Percentiles rank a stretch among this genome's conserved stretches.
Evolutionary conservation across 2,888 invertebrate species (phyloP).

Genomic region (Lumbricus terrestris): DNA sequence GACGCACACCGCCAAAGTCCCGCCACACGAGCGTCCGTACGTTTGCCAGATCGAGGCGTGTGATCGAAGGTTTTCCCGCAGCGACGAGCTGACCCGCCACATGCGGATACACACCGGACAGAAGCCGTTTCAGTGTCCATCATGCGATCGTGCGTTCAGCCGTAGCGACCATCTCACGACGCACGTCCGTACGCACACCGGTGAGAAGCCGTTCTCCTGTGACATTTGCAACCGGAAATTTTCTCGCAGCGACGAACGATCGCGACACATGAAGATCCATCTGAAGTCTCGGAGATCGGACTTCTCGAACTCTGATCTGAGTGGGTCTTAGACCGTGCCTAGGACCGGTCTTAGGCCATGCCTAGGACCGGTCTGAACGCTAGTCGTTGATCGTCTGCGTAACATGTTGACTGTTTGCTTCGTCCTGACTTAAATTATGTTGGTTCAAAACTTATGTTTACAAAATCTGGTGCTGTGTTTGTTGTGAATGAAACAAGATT

Average conservation of each 20-base stretch:
- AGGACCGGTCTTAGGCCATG: not conserved
- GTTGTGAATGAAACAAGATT: not conserved
- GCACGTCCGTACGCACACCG: slow-evolving; percentile 87
- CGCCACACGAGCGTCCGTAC: slow-evolving; percentile 95
- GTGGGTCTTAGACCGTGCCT: not conserved
- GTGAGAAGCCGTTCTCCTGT: slow-evolving; percentile 96
- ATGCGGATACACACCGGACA: slow-evolving; percentile 98
- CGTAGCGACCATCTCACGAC: slow-evolving; percentile 97
- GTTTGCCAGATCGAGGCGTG: slow-evolving; percentile 87
- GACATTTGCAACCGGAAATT: slow-evolving; percentile 97
- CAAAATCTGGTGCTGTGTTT: not conserved
- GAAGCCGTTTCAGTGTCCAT: slow-evolving; percentile 94
- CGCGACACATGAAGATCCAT: slow-evolving; percentile 97
- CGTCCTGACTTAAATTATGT: not conserved
- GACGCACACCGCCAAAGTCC: slow-evolving; percentile 71
- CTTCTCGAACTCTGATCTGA: not conserved
- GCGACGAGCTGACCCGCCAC: slow-evolving; percentile 96
- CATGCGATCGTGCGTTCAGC: slow-evolving; percentile 96
- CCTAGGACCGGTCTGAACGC: not conserved
- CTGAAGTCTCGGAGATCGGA: slow-evolving; percentile 62
- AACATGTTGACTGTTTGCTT: not conserved
- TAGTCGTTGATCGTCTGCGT: not conserved
- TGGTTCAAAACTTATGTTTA: not conserved
- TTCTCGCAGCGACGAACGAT: slow-evolving; percentile 97
- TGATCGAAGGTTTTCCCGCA: slow-evolving; percentile 79